Conservation (phyloP, 2,113 vertebrate species). For the Lota lota region DNA sequence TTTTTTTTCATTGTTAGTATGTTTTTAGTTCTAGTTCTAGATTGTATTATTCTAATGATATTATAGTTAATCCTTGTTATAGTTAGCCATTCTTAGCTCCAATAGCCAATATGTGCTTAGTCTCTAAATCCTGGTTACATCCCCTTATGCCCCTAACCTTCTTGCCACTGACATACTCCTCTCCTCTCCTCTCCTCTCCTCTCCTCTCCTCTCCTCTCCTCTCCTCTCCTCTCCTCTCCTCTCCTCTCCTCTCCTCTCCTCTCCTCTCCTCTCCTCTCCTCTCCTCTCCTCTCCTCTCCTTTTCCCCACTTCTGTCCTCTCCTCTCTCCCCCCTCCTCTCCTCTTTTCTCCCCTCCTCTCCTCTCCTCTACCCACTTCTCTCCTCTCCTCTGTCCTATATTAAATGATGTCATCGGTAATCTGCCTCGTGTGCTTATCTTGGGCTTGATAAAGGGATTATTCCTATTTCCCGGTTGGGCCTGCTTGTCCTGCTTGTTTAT, state of each 20-base stretch:
- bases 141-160: constrained; percentile 20
- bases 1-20: not conserved
- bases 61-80: too few species aligned
- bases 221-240: not conserved
- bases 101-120: not conserved
- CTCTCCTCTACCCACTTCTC: not conserved
- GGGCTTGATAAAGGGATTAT: constrained; percentile 68
- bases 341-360: not conserved
- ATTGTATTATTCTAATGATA: too few species aligned
- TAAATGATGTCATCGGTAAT: constrained; percentile 69
- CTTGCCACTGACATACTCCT: not conserved
- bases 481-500: constrained; percentile 54
- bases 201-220: not conserved
- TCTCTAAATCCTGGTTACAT: constrained; percentile 23
- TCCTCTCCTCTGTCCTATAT: constrained; percentile 16
- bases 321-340: not conserved
- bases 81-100: not conserved
- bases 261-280: not conserved
- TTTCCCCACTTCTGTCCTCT: not conserved
- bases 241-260: not conserved
- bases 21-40: too few species aligned
- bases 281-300: constrained; percentile 5
- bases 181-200: not conserved
- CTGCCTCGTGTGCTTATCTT: constrained; percentile 48
- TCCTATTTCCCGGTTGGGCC: constrained; percentile 50